Evolutionary conservation across 1,140 invertebrate species (phyloP).

Genomic region (Hermetia illucens): DNA sequence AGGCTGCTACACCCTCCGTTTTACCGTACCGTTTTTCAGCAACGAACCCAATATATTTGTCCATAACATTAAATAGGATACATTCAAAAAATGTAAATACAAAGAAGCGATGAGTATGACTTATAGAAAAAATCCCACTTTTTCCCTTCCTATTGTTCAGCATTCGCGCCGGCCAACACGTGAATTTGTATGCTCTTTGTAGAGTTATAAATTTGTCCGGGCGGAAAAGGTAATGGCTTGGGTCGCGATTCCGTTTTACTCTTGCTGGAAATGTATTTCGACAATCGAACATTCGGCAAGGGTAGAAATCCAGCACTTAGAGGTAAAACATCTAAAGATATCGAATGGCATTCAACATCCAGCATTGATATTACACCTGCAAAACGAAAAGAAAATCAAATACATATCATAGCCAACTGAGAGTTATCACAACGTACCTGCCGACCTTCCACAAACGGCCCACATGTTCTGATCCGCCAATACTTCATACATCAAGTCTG

Average conservation of each 20-base stretch:
- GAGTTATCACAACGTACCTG: slow-evolving; percentile 34
- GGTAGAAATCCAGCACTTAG: slow-evolving; percentile 77
- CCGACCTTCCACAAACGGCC: slow-evolving; percentile 79
- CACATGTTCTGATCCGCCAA: slow-evolving; percentile 80
- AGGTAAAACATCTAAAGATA: slow-evolving; percentile 81
- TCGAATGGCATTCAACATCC: slow-evolving; percentile 49
- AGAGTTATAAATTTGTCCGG: slow-evolving; percentile 77
- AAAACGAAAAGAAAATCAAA: too few species aligned
- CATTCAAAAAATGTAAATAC: too few species aligned
- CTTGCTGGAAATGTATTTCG: slow-evolving; percentile 74
- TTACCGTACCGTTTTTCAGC: too few species aligned
- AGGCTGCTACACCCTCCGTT: too few species aligned
- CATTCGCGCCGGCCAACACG: slow-evolving; percentile 41
- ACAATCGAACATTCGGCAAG: slow-evolving; percentile 73
- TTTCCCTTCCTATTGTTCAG: too few species aligned
- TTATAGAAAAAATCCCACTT: too few species aligned
- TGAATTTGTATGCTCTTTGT: slow-evolving; percentile 80
- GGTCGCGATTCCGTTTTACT: slow-evolving; percentile 47
- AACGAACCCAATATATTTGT: too few species aligned
- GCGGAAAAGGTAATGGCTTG: slow-evolving; percentile 66
- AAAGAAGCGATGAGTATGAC: too few species aligned
- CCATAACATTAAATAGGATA: too few species aligned
- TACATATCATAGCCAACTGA: slow-evolving; percentile 1
- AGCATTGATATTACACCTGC: slow-evolving; percentile 70
- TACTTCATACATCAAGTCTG: slow-evolving; percentile 84